A percentile compares a stretch with the other conserved stretches of the same genome.
Conservation (phyloP, 1,140 invertebrate genomes). For the Dolichoris vasculosae region DNA sequence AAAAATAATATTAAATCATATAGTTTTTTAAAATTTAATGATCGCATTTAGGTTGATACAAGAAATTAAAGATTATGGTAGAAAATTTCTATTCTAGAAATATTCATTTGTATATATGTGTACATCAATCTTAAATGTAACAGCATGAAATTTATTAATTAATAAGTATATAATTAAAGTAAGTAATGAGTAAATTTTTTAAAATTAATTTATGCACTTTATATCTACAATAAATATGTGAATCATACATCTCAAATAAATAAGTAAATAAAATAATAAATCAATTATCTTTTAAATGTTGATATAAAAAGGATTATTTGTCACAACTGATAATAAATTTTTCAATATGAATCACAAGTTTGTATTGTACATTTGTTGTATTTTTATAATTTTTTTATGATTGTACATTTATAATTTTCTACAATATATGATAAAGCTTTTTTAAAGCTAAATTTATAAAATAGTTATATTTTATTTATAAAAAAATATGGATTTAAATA, state of each 20-base stretch:
- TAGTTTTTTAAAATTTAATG: constrained; percentile 59
- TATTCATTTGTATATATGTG: constrained; percentile 54
- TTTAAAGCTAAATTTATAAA: constrained; percentile 38
- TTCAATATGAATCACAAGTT: constrained; percentile 35
- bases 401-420: constrained; percentile 28
- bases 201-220: background rate
- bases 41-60: constrained; percentile 52
- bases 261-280: background rate
- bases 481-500: constrained; percentile 31
- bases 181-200: background rate
- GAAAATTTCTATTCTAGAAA: constrained; percentile 49
- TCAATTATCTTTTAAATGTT: constrained; percentile 20
- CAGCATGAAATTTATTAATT: constrained; percentile 53
- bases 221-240: background rate
- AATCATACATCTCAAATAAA: background rate
- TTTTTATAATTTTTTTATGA: too few relatives aligned
- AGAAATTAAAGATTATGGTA: constrained; percentile 41
- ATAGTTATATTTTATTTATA: constrained; percentile 32
- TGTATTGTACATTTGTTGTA: background rate
- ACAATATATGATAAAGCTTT: constrained; percentile 24
- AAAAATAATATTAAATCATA: constrained; percentile 54
- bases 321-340: constrained; percentile 14
- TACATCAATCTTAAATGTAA: constrained; percentile 68
- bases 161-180: constrained; percentile 37
- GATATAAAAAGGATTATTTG: constrained; percentile 12